Evolutionary conservation across 2,113 vertebrate species (phyloP).

Genomic region (Xenopus laevis): DNA sequence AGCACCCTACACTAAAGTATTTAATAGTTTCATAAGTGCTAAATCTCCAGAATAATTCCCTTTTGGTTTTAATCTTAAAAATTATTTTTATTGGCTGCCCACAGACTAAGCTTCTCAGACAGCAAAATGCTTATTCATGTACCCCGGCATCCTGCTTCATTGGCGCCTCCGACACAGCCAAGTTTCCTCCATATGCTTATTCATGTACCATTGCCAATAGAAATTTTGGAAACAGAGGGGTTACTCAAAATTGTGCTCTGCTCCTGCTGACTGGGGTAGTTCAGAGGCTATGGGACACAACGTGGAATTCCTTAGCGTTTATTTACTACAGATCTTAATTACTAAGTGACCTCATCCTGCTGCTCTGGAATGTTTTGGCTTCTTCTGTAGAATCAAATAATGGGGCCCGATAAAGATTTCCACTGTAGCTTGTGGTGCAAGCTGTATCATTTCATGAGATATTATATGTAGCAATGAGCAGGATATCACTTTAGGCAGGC

Average conservation of each 20-base stretch:
- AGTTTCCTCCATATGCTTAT: no score
- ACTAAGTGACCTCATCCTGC: conserved; percentile 34
- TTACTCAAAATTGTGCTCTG: not conserved
- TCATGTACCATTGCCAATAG: no score
- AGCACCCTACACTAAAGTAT: no score
- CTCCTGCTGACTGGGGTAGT: not conserved
- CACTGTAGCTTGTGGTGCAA: not conserved
- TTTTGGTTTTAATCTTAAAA: no score
- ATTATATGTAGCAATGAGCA: not conserved
- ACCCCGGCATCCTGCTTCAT: no score
- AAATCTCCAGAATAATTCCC: no score
- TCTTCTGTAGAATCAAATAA: conserved; percentile 8
- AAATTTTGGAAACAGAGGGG: no score
- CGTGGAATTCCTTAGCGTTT: conserved; percentile 16
- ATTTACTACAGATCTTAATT: conserved; percentile 26
- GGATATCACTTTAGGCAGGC: not conserved
- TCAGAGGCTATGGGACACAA: not conserved
- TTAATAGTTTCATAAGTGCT: no score
- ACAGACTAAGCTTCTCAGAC: no score
- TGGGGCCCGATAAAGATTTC: conserved; percentile 13
- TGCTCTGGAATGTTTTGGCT: conserved; percentile 21
- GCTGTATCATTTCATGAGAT: not conserved
- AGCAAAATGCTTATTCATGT: no score
- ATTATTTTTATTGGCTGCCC: no score
- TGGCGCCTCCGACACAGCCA: no score